Percentiles rank a stretch among this genome's conserved stretches.
Conservation (phyloP, 64 coral and sea anemone species). For the Astreopora myriophthalma region DNA sequence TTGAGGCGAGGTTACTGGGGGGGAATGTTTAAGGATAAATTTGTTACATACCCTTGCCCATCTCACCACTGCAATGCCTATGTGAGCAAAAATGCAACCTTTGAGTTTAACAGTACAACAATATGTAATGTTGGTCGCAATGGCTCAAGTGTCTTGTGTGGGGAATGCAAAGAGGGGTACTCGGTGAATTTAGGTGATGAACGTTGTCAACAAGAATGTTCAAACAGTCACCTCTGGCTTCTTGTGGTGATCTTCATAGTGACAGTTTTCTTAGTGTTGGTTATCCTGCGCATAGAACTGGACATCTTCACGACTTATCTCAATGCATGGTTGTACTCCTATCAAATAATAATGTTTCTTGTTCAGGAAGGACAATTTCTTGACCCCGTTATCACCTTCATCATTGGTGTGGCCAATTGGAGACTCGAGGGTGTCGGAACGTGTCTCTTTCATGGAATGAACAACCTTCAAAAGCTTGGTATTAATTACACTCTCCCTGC, state of each 20-base stretch:
- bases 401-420: slow-evolving; percentile 78
- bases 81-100: background rate
- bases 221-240: slow-evolving; percentile 41
- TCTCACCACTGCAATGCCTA: slow-evolving; percentile 7
- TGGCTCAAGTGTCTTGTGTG: slow-evolving; percentile 63
- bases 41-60: slow-evolving; percentile 79
- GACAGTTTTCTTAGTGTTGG: slow-evolving; percentile 37
- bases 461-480: slow-evolving; percentile 81
- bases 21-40: slow-evolving; percentile 22
- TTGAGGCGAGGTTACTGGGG: slow-evolving; percentile 65
- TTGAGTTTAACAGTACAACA: slow-evolving; percentile 17
- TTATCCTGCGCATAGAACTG: slow-evolving; percentile 72
- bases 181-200: slow-evolving; percentile 69
- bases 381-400: slow-evolving; percentile 60
- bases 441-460: slow-evolving; percentile 68
- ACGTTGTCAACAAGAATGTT: slow-evolving; percentile 3
- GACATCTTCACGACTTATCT: slow-evolving; percentile 82
- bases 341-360: slow-evolving; percentile 76
- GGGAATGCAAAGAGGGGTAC: slow-evolving; percentile 50
- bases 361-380: slow-evolving; percentile 61
- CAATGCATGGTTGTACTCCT: slow-evolving; percentile 88
- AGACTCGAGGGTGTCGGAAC: slow-evolving; percentile 1
- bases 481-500: slow-evolving; percentile 77
- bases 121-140: slow-evolving; percentile 63
- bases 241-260: slow-evolving; percentile 51